Base-by-base conservation (phyloP, 1,140 invertebrate genomes). In the Andricus grossulariae region DNA sequence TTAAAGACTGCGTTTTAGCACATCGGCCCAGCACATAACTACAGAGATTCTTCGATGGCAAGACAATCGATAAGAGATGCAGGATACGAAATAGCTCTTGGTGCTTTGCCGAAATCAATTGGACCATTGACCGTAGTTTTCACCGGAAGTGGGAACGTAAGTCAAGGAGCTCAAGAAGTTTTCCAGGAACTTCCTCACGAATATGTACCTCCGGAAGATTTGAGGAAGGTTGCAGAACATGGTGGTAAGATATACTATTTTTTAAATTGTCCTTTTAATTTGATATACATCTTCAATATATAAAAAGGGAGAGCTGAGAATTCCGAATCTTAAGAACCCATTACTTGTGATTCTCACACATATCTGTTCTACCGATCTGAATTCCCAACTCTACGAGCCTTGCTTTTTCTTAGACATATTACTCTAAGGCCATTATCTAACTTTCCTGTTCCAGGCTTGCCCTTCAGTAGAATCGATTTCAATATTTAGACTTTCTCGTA, bases 51-150 rank as follows among this genome's bases (percentile, higher is more conserved):
- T 0, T 98, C 98, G 77, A 99, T 99, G 97, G 98, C 98, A 0
- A 93, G 97, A 39, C 98, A 99, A 92, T 97, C 98, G 0, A 97
- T 99, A 15, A 91, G 99, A 70, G 99, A 99, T 90, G 97, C 97
- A 50, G 99, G 99, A 0, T 99, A 99, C 88, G 99, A 99, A 92
- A 99, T 99, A 54, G 95, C 98, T 0, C 91, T 99, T 50, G 98
- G 98, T 16, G 96, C 98, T 92, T 98, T 99, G 97, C 99, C 99
- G 15, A 97, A 98, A 88, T 99, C 98, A 0, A 95, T 99, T 73
- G 99, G 99, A 0, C 99, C 99, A 0, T 91, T 99, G 3, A 99
- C 98, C 0, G 99, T 99, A 92, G 96, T 99, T 1, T 99, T 99
- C 87, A 99, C 99, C 11, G 99, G 99, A 6, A 97, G 97, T 15